A percentile compares a stretch with the other conserved stretches of the same genome.
Conservation (phyloP, 2,888 invertebrate species). For the Drosophila parthenogenetica region DNA sequence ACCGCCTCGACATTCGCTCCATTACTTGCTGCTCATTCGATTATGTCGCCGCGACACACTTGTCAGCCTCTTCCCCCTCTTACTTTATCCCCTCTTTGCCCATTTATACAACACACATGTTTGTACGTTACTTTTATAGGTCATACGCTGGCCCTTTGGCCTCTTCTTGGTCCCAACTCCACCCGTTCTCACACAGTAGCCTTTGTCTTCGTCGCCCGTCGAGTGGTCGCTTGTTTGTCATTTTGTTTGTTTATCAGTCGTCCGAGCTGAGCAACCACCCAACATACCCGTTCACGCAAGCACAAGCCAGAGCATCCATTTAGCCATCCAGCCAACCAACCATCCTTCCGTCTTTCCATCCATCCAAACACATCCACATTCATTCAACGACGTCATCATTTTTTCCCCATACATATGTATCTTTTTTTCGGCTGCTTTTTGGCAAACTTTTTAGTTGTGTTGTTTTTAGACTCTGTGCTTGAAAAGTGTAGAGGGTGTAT, state of each 20-base stretch:
- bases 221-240: conserved; percentile 68
- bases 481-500: not conserved
- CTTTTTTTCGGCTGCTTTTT: conserved; percentile 50
- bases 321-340: conserved; percentile 29
- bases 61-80: conserved; percentile 11
- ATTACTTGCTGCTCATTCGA: conserved; percentile 73
- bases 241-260: conserved; percentile 59
- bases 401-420: conserved; percentile 41
- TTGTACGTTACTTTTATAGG: conserved; percentile 62
- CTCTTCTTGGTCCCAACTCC: conserved; percentile 14
- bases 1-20: conserved; percentile 48
- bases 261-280: conserved; percentile 21
- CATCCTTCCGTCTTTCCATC: conserved; percentile 20
- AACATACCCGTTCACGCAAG: conserved; percentile 11
- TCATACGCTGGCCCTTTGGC: conserved; percentile 60
- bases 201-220: conserved; percentile 15
- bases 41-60: conserved; percentile 68
- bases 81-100: not conserved
- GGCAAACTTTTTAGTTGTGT: conserved; percentile 64
- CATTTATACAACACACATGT: conserved; percentile 14
- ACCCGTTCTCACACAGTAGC: conserved; percentile 44
- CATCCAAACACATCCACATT: conserved; percentile 34
- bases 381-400: conserved; percentile 66
- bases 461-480: conserved; percentile 26
- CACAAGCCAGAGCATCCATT: conserved; percentile 39